These are phyloP conservation scores for Lagocephalus sceleratus DNA, from an alignment of 2,797 vertebrate genomes.

Conservation along the genomic window DNA sequence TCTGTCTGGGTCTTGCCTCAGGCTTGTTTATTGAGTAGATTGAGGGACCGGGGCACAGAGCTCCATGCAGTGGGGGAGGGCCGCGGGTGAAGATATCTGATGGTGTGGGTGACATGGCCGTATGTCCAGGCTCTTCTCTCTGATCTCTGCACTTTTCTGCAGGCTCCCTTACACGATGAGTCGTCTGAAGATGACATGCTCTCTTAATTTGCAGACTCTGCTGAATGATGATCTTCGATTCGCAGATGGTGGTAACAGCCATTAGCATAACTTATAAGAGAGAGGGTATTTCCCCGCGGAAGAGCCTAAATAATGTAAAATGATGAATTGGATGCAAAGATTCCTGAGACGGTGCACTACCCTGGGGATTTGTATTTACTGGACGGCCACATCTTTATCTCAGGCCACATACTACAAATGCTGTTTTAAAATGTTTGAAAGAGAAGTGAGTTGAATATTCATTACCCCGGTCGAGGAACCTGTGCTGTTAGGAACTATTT, in stretches of 20 bases:
- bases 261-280: constrained; percentile 72
- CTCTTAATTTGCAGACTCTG: neutral
- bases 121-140: constrained; percentile 27
- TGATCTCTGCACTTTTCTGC: constrained; percentile 12
- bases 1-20: constrained; percentile 55
- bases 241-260: constrained; percentile 67
- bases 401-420: constrained; percentile 30
- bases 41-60: constrained; percentile 36
- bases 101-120: constrained; percentile 38
- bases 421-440: constrained; percentile 27
- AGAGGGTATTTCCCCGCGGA: constrained; percentile 62
- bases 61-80: constrained; percentile 27
- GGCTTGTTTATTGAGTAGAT: constrained; percentile 72
- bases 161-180: neutral
- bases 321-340: constrained; percentile 66
- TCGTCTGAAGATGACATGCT: neutral
- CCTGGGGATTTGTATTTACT: constrained; percentile 52
- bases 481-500: constrained; percentile 23
- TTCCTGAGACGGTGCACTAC: constrained; percentile 46
- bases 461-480: constrained; percentile 13
- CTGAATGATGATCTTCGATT: constrained; percentile 60
- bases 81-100: constrained; percentile 34
- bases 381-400: constrained; percentile 46
- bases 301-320: constrained; percentile 69
- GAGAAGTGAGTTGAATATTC: constrained; percentile 16